phyloP scores from a whole-genome alignment of 2,888 invertebrate genomes.

The Strigamia transsilvanica region DNA sequence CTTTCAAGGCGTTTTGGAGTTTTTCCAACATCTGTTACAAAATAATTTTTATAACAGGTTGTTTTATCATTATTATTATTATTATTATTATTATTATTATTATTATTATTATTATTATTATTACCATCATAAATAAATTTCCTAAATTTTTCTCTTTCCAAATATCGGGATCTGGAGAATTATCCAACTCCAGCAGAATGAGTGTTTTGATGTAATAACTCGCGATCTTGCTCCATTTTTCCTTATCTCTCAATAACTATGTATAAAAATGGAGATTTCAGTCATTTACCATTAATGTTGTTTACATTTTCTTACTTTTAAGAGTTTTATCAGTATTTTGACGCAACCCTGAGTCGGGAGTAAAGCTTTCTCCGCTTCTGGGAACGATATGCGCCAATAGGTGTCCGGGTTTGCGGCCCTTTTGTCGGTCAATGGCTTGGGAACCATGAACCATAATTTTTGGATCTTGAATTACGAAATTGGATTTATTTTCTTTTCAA shows the following conservation, averaged over 20 bases:
- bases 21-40: slow-evolving; percentile 54
- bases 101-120: slow-evolving; percentile 16
- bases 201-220: slow-evolving; percentile 58
- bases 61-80: neutral
- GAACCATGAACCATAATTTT: slow-evolving; percentile 54
- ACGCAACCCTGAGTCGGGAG: slow-evolving; percentile 55
- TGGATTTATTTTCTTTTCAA: neutral
- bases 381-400: slow-evolving; percentile 52
- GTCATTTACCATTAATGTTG: neutral
- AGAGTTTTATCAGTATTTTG: slow-evolving; percentile 57
- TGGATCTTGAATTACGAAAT: neutral
- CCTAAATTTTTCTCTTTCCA: slow-evolving; percentile 56
- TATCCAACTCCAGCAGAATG: slow-evolving; percentile 56
- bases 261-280: neutral
- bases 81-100: slow-evolving; percentile 22
- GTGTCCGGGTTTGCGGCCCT: neutral
- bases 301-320: slow-evolving; percentile 56
- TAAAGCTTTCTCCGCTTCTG: slow-evolving; percentile 56
- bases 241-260: slow-evolving; percentile 57
- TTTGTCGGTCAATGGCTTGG: slow-evolving; percentile 12
- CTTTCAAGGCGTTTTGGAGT: slow-evolving; percentile 41
- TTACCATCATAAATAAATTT: slow-evolving; percentile 55
- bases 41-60: slow-evolving; percentile 45
- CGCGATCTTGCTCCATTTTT: slow-evolving; percentile 57
- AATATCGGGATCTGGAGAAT: neutral